Conservation (phyloP, 2,888 invertebrate genomes). For the Cloeon dipterum region DNA sequence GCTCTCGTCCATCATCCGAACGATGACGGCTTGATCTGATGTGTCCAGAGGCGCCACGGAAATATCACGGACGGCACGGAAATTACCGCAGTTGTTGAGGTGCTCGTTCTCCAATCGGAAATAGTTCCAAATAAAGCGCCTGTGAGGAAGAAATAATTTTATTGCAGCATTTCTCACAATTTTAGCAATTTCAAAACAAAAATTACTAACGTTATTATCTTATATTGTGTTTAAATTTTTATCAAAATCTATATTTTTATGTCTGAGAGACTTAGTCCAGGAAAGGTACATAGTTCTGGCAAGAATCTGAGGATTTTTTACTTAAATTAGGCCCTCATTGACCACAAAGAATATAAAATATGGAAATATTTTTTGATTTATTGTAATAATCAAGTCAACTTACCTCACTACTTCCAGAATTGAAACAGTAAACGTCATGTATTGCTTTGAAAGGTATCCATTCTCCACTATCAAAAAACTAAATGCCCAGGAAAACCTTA, state of each 20-base stretch:
- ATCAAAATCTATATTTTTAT: too few species aligned
- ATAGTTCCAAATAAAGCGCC: conserved; percentile 97
- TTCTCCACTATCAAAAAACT: conserved; percentile 43
- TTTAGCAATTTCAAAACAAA: too few species aligned
- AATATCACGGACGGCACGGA: conserved; percentile 94
- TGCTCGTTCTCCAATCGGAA: conserved; percentile 99
- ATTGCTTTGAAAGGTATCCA: conserved; percentile 34
- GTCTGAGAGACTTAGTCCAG: too few species aligned
- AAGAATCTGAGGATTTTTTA: too few species aligned
- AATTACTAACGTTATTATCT: too few species aligned
- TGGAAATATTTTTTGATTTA: too few species aligned
- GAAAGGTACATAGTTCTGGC: too few species aligned
- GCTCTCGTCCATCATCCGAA: conserved; percentile 88
- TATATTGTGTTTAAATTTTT: too few species aligned
- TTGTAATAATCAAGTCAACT: conserved; percentile 4
- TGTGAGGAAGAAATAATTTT: too few species aligned
- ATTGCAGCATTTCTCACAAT: too few species aligned
- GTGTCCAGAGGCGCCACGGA: conserved; percentile 85
- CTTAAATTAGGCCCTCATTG: too few species aligned
- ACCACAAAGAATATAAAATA: too few species aligned
- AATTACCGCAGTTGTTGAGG: conserved; percentile 96
- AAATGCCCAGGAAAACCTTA: conserved; percentile 57
- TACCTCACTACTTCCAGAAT: conserved; percentile 42
- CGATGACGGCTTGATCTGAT: conserved; percentile 70
- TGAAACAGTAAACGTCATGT: conserved; percentile 38